Conservation (phyloP, 2,888 invertebrate species). For the Ophion ventricosus region DNA sequence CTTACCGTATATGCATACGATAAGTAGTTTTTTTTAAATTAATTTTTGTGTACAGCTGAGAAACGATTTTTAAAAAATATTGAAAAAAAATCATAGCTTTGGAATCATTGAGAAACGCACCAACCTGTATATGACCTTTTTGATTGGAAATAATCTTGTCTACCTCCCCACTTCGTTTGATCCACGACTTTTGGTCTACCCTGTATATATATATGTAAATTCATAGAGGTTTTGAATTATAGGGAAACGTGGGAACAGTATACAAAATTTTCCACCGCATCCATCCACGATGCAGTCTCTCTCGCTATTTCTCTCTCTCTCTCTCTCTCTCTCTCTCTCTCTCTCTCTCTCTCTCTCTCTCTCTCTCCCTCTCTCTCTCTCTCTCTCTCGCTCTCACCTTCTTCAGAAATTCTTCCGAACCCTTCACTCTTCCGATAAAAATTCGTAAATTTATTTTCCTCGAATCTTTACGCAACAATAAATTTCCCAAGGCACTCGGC, state of each 20-base stretch:
- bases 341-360: neutral
- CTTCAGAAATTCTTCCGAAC: neutral
- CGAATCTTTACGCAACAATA: constrained; percentile 16
- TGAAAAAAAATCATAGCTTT: too few species aligned
- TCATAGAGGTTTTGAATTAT: constrained; percentile 2
- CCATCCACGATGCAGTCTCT: constrained; percentile 14
- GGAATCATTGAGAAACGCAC: too few species aligned
- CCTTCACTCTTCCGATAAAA: too few species aligned
- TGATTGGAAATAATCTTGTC: too few species aligned
- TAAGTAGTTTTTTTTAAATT: too few species aligned
- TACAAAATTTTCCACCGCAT: neutral
- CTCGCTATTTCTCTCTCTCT: neutral
- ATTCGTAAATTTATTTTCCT: neutral
- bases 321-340: neutral
- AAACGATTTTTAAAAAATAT: too few species aligned
- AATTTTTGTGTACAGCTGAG: too few species aligned
- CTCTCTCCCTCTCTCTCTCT: neutral
- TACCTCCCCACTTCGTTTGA: too few species aligned
- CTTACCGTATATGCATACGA: too few species aligned
- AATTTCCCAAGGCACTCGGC: constrained; percentile 31
- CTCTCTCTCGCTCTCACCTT: neutral
- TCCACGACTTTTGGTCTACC: too few species aligned
- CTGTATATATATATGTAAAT: too few species aligned
- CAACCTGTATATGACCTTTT: too few species aligned
- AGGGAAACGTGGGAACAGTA: constrained; percentile 12